Evolutionary conservation across 2,888 invertebrate species (phyloP), one percentile per base, ranked within the genome.

Genomic region (Pristionchus exspectatus): DNA sequence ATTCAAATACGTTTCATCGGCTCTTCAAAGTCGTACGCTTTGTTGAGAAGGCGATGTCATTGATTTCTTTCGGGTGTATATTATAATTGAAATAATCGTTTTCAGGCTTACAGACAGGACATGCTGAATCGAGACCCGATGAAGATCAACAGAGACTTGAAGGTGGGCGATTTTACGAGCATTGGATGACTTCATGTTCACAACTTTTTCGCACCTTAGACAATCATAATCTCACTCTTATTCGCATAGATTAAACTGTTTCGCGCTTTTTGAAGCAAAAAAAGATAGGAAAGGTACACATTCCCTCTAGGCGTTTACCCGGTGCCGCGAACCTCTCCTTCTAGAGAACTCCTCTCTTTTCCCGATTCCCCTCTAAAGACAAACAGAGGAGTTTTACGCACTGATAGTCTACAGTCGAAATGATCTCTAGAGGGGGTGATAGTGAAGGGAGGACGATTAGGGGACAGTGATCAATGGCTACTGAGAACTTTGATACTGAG

Each of bases 61-160:
- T 21, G 5, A 21, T 56, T 21, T 56, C 18, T 56, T 5, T 56
- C 21, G 56, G 16, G 56, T 0, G 16, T n/a, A 66, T 2, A 24
- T 5, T 27, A n/a, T 10, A 33, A 72, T 18, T 7, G 33, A 72
- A 77, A 77, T 69, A 69, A 63, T 69, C 38, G 38, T 54, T 81
- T 27, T n/a, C 81, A 81, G 38, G 56, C 50, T 30, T 74, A 27
- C 56, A 72, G 74, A 33, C 56, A 56, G 14, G 87, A 88, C 38
- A 27, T 88, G 56, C 5, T 74, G 56, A 54, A 88, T 44, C 56
- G 87, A 10, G 87, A 88, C 27, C 87, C 87, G 54, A 74, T n/a
- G 30, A 56, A 44, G n/a, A 88, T 88, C 54, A 88, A 88, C 33
- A 50, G 74, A n/a, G 87, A 74, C 33, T 30, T 88, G 50, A 88